Evolutionary conservation across 2,797 vertebrate species (phyloP).

Genomic region (Malurus leucopterus): DNA sequence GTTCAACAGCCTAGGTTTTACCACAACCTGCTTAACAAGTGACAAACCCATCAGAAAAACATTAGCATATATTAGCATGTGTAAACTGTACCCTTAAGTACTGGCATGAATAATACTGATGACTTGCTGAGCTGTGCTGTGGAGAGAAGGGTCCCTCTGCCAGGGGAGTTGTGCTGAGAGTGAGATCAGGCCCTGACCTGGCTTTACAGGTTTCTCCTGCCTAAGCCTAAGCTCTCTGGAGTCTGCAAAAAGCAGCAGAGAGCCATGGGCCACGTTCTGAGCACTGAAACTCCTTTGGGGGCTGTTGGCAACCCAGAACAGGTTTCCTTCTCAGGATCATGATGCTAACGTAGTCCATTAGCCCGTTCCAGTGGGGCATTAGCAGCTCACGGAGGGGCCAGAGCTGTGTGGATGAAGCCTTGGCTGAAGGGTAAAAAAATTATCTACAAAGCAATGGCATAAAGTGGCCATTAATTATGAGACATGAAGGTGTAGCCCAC

Average conservation of each 20-base stretch:
- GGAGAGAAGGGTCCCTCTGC: neutral
- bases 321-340: neutral
- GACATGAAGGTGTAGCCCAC: neutral
- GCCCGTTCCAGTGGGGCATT: neutral
- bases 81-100: neutral
- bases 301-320: neutral
- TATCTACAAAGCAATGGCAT: neutral
- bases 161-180: neutral
- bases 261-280: fast-evolving
- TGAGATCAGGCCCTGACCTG: neutral
- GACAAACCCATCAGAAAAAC: neutral
- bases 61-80: neutral
- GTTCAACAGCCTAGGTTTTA: neutral
- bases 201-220: neutral
- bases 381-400: neutral
- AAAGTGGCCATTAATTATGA: neutral
- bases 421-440: neutral
- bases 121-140: neutral
- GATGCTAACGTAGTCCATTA: neutral
- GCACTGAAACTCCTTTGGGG: fast-evolving
- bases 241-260: neutral
- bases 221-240: neutral
- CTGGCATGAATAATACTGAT: neutral
- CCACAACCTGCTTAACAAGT: neutral
- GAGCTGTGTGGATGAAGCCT: neutral